Evolutionary conservation across 2,797 vertebrate genomes (phyloP).

Genomic region (Xyrichtys novacula): DNA sequence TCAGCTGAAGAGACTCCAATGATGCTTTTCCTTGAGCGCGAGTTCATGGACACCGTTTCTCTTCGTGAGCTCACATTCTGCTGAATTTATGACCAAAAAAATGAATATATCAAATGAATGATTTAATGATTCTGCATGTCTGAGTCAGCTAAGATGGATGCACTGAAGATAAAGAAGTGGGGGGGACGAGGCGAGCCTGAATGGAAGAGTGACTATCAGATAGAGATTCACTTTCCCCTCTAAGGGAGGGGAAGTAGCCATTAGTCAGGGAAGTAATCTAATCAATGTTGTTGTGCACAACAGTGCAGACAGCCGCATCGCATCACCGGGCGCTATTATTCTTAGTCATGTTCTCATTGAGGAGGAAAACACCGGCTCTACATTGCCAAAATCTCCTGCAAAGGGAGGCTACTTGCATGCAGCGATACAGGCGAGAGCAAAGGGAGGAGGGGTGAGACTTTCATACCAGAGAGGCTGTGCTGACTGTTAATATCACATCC

Average conservation of each 20-base stretch:
- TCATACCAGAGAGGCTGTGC: slow-evolving; percentile 2
- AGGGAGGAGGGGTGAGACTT: slow-evolving; percentile 9
- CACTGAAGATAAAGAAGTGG: slow-evolving; percentile 61
- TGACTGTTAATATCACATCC: slow-evolving; percentile 36
- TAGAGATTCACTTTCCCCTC: slow-evolving; percentile 79
- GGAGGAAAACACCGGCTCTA: slow-evolving; percentile 43
- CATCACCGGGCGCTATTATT: slow-evolving; percentile 76
- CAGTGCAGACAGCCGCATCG: slow-evolving; percentile 68
- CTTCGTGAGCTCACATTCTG: background rate
- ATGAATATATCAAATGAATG: slow-evolving; percentile 38
- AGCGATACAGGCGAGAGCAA: slow-evolving; percentile 1
- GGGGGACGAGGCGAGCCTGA: slow-evolving; percentile 56
- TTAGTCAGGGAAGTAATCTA: slow-evolving; percentile 82
- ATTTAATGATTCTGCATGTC: slow-evolving; percentile 53
- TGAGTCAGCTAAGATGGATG: slow-evolving; percentile 49
- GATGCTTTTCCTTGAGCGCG: background rate
- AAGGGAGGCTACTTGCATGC: slow-evolving; percentile 33
- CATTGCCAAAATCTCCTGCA: slow-evolving; percentile 16
- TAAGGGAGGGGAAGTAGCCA: slow-evolving; percentile 77
- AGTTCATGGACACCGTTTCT: background rate
- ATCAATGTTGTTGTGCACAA: slow-evolving; percentile 80
- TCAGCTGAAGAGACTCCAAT: slow-evolving; percentile 9
- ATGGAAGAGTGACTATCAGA: slow-evolving; percentile 75
- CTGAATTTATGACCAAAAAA: slow-evolving; percentile 31
- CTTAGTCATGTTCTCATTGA: slow-evolving; percentile 75